phyloP scores from a whole-genome alignment of 1,140 invertebrate species.

The Phocides pigmalion region DNA sequence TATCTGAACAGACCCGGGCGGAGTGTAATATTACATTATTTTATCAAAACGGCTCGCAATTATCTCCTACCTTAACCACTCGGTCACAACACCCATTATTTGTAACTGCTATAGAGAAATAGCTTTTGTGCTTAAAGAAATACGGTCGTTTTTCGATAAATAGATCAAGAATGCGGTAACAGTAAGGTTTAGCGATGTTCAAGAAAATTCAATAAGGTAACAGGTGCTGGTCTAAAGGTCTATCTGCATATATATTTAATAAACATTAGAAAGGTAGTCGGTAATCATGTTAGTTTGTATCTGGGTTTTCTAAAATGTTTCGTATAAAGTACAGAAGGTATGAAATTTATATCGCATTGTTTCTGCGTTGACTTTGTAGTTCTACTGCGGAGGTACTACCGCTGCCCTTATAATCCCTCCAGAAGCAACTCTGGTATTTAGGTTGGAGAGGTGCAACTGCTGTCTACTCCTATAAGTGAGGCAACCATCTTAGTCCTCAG shows the following conservation, averaged over 20 bases:
- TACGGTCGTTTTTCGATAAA: not conserved
- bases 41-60: conserved; percentile 13
- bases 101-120: not conserved
- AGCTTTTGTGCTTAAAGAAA: not conserved
- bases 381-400: too few species aligned
- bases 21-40: conserved; percentile 14
- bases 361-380: too few species aligned
- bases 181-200: conserved; percentile 6
- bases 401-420: too few species aligned
- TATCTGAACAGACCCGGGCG: conserved; percentile 5
- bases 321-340: too few species aligned
- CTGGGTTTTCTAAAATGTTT: not conserved
- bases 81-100: conserved; percentile 2
- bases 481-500: too few species aligned
- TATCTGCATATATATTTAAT: not conserved
- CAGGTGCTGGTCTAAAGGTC: not conserved
- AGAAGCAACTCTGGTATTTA: too few species aligned
- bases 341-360: too few species aligned
- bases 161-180: conserved; percentile 1
- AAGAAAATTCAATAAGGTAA: conserved; percentile 13
- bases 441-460: too few species aligned
- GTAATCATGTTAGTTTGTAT: not conserved
- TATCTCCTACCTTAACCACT: conserved; percentile 1
- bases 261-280: not conserved
- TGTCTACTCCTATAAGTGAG: too few species aligned